These are phyloP conservation scores for Xanthia togata DNA, from an alignment of 2,888 invertebrate genomes.

Conservation along the genomic window DNA sequence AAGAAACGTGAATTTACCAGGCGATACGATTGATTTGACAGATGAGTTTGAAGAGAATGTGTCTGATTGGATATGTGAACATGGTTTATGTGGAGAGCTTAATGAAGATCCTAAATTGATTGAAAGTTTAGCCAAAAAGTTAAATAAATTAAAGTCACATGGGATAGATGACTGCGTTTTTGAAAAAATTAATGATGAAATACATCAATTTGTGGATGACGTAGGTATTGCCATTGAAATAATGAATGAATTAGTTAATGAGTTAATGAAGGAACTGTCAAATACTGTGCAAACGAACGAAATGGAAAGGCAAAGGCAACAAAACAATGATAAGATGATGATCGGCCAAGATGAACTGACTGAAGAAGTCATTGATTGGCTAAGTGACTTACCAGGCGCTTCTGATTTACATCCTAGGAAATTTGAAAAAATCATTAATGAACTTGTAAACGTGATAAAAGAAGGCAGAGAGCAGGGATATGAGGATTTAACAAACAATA, in stretches of 20 bases:
- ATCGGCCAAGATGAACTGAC: conserved; percentile 51
- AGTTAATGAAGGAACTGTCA: conserved; percentile 43
- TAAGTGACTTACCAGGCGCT: conserved; percentile 53
- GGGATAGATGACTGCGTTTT: conserved; percentile 46
- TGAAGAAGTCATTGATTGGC: conserved; percentile 63
- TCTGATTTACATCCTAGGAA: conserved; percentile 26
- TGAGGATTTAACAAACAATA: conserved; percentile 28
- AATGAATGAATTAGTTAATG: conserved; percentile 38
- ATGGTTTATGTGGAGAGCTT: conserved; percentile 20
- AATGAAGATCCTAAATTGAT: conserved; percentile 38
- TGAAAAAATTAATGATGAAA: conserved; percentile 43
- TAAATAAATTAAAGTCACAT: conserved; percentile 55
- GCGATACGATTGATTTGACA: conserved; percentile 35
- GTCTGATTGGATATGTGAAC: conserved; percentile 52
- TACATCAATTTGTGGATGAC: conserved; percentile 34
- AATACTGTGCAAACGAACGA: conserved; percentile 22
- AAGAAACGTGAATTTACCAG: conserved; percentile 41
- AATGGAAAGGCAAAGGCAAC: conserved; percentile 5
- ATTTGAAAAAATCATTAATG: conserved; percentile 20
- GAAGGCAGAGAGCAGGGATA: conserved; percentile 12
- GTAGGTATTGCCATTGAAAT: conserved; percentile 17
- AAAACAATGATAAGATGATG: too few relatives aligned
- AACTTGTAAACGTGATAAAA: conserved; percentile 33
- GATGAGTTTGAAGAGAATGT: conserved; percentile 35
- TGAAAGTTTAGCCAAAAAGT: conserved; percentile 56